phyloP scores from a whole-genome alignment of 2,797 vertebrate genomes.

The Aeoliscus strigatus region DNA sequence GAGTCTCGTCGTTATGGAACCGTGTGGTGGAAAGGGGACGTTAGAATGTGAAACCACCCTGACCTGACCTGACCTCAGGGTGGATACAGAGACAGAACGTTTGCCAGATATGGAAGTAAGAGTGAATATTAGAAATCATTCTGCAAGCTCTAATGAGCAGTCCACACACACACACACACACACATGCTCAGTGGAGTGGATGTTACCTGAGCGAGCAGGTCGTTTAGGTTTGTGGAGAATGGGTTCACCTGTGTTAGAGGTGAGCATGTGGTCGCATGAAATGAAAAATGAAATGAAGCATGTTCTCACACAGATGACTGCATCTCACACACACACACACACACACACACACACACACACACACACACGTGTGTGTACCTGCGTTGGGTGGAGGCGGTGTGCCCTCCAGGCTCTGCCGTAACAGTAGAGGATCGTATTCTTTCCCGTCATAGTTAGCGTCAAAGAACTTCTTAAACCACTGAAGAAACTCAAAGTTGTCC shows the following conservation, averaged over 20 bases:
- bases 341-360: not conserved
- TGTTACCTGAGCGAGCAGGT: conserved; percentile 85
- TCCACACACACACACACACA: conserved; percentile 25
- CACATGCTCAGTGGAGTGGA: conserved; percentile 21
- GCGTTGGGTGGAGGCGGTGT: conserved; percentile 79
- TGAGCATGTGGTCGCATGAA: conserved; percentile 45
- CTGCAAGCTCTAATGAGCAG: not conserved
- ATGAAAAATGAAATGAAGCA: conserved; percentile 32
- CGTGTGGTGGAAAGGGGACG: too few relatives aligned
- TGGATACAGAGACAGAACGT: conserved; percentile 4
- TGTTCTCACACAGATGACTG: conserved; percentile 9
- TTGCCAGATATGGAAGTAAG: not conserved
- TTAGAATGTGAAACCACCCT: too few relatives aligned
- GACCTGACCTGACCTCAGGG: too few relatives aligned
- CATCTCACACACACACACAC: not conserved
- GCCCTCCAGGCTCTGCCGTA: conserved; percentile 86
- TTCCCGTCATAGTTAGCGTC: conserved; percentile 96
- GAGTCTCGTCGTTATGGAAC: too few relatives aligned
- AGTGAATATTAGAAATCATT: conserved; percentile 1
- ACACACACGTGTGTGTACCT: conserved; percentile 54
- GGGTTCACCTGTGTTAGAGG: conserved; percentile 77
- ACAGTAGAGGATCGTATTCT: conserved; percentile 89
- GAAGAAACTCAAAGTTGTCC: conserved; percentile 98
- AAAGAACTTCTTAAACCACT: conserved; percentile 98
- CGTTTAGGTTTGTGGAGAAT: conserved; percentile 87